Evolutionary conservation across 2,888 invertebrate genomes (phyloP).

Genomic region (Agapostemon virescens): DNA sequence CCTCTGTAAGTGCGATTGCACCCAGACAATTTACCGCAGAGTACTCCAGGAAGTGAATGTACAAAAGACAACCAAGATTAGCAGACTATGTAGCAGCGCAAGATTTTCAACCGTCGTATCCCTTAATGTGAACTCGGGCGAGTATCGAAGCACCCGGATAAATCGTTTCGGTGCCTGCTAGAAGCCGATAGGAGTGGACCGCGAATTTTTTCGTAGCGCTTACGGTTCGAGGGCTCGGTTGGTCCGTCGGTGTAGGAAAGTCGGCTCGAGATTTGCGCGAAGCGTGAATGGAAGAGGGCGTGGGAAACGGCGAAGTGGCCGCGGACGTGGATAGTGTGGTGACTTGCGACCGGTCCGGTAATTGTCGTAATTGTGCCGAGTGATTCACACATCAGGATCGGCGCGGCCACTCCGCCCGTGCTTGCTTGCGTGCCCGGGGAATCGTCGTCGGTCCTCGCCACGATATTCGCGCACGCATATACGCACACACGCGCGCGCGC

Average conservation of each 20-base stretch:
- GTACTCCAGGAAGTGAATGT: neutral
- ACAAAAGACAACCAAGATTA: neutral
- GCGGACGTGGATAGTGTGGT: conserved; percentile 73
- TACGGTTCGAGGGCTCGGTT: neutral
- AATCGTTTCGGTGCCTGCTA: too few species aligned
- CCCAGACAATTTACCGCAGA: neutral
- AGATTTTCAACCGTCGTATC: too few species aligned
- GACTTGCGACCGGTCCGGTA: conserved; percentile 76
- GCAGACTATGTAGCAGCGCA: too few species aligned
- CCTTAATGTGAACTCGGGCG: too few species aligned
- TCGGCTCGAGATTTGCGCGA: conserved; percentile 77
- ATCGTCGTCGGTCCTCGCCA: conserved; percentile 17
- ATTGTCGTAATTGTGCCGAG: conserved; percentile 81
- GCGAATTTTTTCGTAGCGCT: too few species aligned
- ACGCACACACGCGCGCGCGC: conserved; percentile 60
- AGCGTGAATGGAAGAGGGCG: conserved; percentile 79
- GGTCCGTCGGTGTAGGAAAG: conserved; percentile 36
- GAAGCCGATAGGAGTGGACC: too few species aligned
- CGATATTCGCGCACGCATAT: conserved; percentile 57
- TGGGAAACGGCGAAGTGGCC: conserved; percentile 77
- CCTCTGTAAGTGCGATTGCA: neutral
- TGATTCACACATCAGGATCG: conserved; percentile 80
- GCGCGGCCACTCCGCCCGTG: conserved; percentile 55
- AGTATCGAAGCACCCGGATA: too few species aligned
- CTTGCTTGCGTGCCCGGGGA: conserved; percentile 50